Base-by-base conservation (phyloP, 2,888 invertebrate species). In the Microctonus hyperodae region DNA sequence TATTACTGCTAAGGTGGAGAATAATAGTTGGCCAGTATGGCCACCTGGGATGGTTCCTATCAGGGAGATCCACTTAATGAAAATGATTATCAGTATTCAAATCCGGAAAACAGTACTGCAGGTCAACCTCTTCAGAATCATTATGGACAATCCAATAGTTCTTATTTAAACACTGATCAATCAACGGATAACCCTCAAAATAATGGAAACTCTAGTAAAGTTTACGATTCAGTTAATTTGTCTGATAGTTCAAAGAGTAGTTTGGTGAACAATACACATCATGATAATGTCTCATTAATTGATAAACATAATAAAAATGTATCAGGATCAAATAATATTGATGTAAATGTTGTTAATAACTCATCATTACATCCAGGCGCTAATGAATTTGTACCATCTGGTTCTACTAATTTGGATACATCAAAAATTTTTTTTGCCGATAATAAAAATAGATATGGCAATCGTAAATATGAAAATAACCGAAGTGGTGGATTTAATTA, bases 351-450 rank as follows among this genome's bases (percentile, higher is more conserved):
- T 63, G 67, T 71, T 0, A 70, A 74, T 37, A 70, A 76, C 72
- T 88, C 88, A 40, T 88, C 86, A 73, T 82, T 89, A 50, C 88
- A 88, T 65, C 83, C 88, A 13, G 87, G 86, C 53, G 89, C 88
- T 22, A 86, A 83, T 69, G 89, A 89, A 80, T 88, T 89, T 85
- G 85, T 88, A 71, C 88, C 88, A 66, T 87, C 86, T 79, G 74
- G 76, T 73, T 75, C 56, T 5, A 66, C 44, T 33, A 7, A 63
- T 3, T 55, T 25, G 10, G 58, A 35, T 16, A 23, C 65, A 6
- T 72, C 72, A n/a, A 73, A 69, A 50, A 65, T 67, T 16, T 71
- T 70, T 57, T 72, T 71, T 53, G 65, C 69, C 31, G 72, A 70
- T 35, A 71, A 73, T 63, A 69, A 61, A 67, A 72, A 67, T 11